Evolutionary conservation across 2,797 vertebrate species (phyloP).

Genomic region (Hippocampus kuda): DNA sequence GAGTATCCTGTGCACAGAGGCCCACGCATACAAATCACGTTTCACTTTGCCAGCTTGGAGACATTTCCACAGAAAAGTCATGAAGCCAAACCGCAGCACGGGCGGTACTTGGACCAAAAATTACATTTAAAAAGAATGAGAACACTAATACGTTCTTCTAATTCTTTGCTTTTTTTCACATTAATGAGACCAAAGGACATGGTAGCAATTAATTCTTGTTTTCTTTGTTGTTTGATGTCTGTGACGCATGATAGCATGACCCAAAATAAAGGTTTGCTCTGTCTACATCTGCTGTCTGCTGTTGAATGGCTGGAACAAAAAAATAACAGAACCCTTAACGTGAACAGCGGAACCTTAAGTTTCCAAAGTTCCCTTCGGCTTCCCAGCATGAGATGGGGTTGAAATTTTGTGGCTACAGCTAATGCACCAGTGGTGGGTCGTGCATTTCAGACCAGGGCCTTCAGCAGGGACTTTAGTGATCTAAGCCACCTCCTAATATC

Average conservation of each 20-base stretch:
- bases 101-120: conserved; percentile 35
- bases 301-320: conserved; percentile 22
- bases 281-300: conserved; percentile 32
- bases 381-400: too few species aligned
- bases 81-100: conserved; percentile 29
- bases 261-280: conserved; percentile 58
- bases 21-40: conserved; percentile 34
- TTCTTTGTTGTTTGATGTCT: conserved; percentile 52
- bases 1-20: conserved; percentile 19
- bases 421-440: too few species aligned
- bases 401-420: too few species aligned
- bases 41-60: conserved; percentile 35
- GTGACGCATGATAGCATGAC: conserved; percentile 51
- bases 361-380: not conserved
- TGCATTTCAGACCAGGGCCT: too few species aligned
- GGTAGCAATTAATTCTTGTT: conserved; percentile 64
- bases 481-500: too few species aligned
- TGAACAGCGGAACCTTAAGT: not conserved
- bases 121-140: not conserved
- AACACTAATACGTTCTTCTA: conserved; percentile 17
- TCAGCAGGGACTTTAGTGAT: too few species aligned
- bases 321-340: not conserved
- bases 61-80: conserved; percentile 23
- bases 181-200: conserved; percentile 46
- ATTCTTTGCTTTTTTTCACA: conserved; percentile 36